Conservation (phyloP, 1,140 invertebrate genomes). For the Linepithema humile region DNA sequence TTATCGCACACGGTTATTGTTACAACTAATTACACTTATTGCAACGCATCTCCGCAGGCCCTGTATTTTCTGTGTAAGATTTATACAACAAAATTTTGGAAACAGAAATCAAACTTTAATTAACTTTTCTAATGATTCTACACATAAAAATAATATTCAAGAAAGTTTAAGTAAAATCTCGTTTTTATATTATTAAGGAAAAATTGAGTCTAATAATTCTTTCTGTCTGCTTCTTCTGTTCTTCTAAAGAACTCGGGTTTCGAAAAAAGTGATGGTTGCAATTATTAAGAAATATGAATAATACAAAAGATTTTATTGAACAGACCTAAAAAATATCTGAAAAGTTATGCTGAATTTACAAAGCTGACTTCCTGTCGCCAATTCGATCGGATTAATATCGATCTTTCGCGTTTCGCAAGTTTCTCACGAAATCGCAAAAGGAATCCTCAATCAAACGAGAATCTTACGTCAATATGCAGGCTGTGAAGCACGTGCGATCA, state of each 20-base stretch:
- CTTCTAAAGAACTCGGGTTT: too few species aligned
- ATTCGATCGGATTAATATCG: neutral
- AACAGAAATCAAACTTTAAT: neutral
- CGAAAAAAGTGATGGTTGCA: neutral
- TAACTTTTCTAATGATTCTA: neutral
- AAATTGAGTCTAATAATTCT: neutral
- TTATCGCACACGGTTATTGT: slow-evolving; percentile 42
- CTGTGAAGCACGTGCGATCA: slow-evolving; percentile 24
- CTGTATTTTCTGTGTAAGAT: slow-evolving; percentile 12
- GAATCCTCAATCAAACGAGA: slow-evolving; percentile 1
- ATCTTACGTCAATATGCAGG: neutral
- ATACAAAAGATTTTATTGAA: neutral
- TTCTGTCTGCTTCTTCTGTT: too few species aligned
- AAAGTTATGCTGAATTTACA: neutral
- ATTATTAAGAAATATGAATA: neutral
- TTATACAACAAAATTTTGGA: neutral
- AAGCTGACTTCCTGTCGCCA: neutral
- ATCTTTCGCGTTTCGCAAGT: neutral
- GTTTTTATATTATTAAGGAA: neutral
- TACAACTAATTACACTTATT: slow-evolving; percentile 37
- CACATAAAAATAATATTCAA: neutral
- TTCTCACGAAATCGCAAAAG: neutral
- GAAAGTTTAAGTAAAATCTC: neutral
- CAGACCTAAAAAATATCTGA: neutral
- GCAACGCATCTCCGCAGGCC: slow-evolving; percentile 15